phyloP scores from a whole-genome alignment of 2,888 invertebrate species.

The Zaprionus bogoriensis region DNA sequence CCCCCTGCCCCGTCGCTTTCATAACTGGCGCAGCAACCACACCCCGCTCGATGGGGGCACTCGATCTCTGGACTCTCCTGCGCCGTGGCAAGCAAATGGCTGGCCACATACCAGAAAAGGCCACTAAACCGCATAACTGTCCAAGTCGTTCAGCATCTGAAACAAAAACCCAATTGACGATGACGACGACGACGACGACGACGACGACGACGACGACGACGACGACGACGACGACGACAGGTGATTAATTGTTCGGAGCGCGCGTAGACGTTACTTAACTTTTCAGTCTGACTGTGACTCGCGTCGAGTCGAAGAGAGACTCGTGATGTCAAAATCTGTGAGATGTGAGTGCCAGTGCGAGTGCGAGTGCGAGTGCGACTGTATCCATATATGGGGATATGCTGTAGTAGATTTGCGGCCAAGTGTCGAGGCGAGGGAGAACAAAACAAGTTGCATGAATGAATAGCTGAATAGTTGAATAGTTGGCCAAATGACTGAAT shows the following conservation, averaged over 20 bases:
- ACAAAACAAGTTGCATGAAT: slow-evolving; percentile 74
- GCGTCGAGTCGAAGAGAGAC: slow-evolving; percentile 10
- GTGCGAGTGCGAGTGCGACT: slow-evolving; percentile 19
- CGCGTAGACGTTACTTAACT: slow-evolving; percentile 77
- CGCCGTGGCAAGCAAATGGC: slow-evolving; percentile 10
- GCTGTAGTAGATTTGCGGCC: slow-evolving; percentile 30
- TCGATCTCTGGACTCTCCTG: background rate
- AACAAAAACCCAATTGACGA: slow-evolving; percentile 59
- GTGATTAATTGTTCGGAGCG: slow-evolving; percentile 76
- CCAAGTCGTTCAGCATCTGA: slow-evolving; percentile 42
- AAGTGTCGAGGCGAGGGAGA: slow-evolving; percentile 57
- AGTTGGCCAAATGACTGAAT: slow-evolving; percentile 72
- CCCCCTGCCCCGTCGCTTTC: background rate
- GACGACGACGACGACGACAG: slow-evolving; percentile 66
- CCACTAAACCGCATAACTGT: slow-evolving; percentile 73
- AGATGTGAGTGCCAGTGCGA: slow-evolving; percentile 31
- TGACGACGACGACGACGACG: slow-evolving; percentile 25
- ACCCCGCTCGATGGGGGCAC: slow-evolving; percentile 14
- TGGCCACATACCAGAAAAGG: slow-evolving; percentile 64
- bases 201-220: slow-evolving; percentile 58
- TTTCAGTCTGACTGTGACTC: slow-evolving; percentile 17
- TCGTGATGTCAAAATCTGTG: slow-evolving; percentile 64
- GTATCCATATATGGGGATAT: slow-evolving; percentile 35
- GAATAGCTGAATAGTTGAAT: slow-evolving; percentile 69
- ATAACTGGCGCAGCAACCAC: slow-evolving; percentile 22